These are phyloP conservation scores for Phragmatobia fuliginosa DNA, from an alignment of 2,888 invertebrate genomes.

Conservation along the genomic window DNA sequence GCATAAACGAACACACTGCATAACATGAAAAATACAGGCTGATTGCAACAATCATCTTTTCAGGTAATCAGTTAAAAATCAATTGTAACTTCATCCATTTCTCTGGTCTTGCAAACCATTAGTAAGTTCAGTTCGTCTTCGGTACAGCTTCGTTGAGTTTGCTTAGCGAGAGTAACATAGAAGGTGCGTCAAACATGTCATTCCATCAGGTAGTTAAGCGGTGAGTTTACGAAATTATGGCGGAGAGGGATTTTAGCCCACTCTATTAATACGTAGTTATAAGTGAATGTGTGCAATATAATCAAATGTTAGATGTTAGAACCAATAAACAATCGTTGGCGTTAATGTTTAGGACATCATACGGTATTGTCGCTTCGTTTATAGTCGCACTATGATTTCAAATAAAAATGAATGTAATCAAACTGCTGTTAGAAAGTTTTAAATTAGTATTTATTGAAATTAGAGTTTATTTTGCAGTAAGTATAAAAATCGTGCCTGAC, in stretches of 20 bases:
- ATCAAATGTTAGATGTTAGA: slow-evolving; percentile 77
- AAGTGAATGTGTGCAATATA: slow-evolving; percentile 84
- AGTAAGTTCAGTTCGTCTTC: slow-evolving; percentile 44
- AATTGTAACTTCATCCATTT: not conserved
- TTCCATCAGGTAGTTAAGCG: slow-evolving; percentile 84
- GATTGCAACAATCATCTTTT: not conserved
- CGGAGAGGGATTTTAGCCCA: slow-evolving; percentile 86
- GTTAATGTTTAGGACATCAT: slow-evolving; percentile 59
- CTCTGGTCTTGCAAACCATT: slow-evolving; percentile 30
- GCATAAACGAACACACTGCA: not conserved
- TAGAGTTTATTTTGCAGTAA: not conserved
- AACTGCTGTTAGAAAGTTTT: slow-evolving; percentile 2
- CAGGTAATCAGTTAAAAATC: not conserved
- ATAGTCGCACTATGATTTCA: not conserved
- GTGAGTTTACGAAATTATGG: slow-evolving; percentile 86
- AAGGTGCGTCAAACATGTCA: slow-evolving; percentile 77
- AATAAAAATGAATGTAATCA: not conserved
- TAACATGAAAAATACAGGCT: not conserved
- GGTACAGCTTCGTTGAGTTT: slow-evolving; percentile 67
- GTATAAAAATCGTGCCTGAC: not conserved
- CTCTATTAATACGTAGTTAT: slow-evolving; percentile 73
- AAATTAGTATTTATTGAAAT: not conserved
- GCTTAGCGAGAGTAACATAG: slow-evolving; percentile 76
- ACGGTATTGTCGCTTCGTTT: slow-evolving; percentile 30
- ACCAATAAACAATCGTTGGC: slow-evolving; percentile 62